Evolutionary conservation across 1,140 invertebrate species (phyloP), one percentile per base, ranked within the genome.

Genomic region (Drosophila prosaltans): DNA sequence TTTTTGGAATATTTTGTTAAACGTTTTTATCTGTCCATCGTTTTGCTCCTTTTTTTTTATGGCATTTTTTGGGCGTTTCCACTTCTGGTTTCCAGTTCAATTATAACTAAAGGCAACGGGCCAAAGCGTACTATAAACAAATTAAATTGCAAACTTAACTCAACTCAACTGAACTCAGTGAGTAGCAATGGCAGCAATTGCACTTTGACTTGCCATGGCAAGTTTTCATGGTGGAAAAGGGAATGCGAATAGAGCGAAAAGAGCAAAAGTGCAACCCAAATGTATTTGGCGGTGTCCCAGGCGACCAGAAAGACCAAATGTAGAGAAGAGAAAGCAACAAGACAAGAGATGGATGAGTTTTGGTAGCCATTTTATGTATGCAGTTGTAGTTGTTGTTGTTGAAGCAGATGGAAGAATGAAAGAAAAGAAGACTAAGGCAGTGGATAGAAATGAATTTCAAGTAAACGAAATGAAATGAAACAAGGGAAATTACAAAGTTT

Each of bases 401-500:
- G 45, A 82, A 79, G 82, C 75, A 86, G 78, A 71, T 81, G 78
- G 65, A 77, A 78, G 21, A 8, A 78, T 68, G 60, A 43, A 58
- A 45, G 43, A 9, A 41, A 61, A 61, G 72, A 41, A 32, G 54
- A 68, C 69, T 24, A 73, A 80, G 84, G 77, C 83, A 72, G 75
- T 26, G 45, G 45, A 51, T 78, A 69, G 82, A 86, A 86, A 86
- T 86, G 83, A 88, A 86, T 86, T 88, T 86, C 76, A 77, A 86
- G 83, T 83, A 81, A 89, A 69, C 84, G 84, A 89, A 89, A 89
- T 89, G 80, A 89, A 88, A 89, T 89, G 84, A 89, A 89, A 89
- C 84, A 89, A 84, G 84, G 84, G 84, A 89, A 89, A 89, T 89
- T 89, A 89, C 84, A 89, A 89, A 89, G 84, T 89, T 89, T 89